phyloP scores from a whole-genome alignment of 2,797 vertebrate genomes.

The Tenualosa ilisha region DNA sequence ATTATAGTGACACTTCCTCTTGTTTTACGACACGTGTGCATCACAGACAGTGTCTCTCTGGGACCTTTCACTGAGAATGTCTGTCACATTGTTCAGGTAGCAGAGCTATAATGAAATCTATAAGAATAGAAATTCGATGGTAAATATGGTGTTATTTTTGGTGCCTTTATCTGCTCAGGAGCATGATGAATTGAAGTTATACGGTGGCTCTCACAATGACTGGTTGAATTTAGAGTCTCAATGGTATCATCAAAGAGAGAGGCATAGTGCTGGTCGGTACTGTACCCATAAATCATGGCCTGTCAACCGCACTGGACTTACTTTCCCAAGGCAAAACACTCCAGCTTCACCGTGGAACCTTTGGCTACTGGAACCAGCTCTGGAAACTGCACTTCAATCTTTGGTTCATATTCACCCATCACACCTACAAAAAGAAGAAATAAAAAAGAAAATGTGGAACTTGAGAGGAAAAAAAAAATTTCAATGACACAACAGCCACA shows the following conservation, averaged over 20 bases:
- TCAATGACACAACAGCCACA: not conserved
- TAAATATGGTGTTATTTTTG: not conserved
- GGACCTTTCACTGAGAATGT: not conserved
- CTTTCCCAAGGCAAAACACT: constrained; percentile 98
- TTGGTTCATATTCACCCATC: constrained; percentile 99
- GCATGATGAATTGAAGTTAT: constrained; percentile 22
- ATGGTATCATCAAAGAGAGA: constrained; percentile 12
- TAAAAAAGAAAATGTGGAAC: not conserved
- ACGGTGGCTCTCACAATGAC: constrained; percentile 14
- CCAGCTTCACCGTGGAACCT: constrained; percentile 90
- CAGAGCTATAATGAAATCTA: not conserved
- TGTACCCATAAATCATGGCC: not conserved
- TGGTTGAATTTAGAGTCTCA: constrained; percentile 17
- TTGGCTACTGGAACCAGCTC: constrained; percentile 89
- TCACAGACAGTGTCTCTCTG: not conserved
- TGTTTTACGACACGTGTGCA: not conserved
- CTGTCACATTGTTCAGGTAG: not conserved
- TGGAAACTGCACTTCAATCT: constrained; percentile 98
- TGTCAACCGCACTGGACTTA: constrained; percentile 71
- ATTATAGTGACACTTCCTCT: not conserved
- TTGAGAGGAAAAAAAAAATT: not conserved
- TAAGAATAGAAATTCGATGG: not conserved
- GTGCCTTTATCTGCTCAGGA: not conserved
- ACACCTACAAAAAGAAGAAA: constrained; percentile 79
- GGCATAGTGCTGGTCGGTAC: constrained; percentile 25